These are phyloP conservation scores for Cheilosia urbana DNA, from an alignment of 2,888 invertebrate genomes.

Conservation along the genomic window DNA sequence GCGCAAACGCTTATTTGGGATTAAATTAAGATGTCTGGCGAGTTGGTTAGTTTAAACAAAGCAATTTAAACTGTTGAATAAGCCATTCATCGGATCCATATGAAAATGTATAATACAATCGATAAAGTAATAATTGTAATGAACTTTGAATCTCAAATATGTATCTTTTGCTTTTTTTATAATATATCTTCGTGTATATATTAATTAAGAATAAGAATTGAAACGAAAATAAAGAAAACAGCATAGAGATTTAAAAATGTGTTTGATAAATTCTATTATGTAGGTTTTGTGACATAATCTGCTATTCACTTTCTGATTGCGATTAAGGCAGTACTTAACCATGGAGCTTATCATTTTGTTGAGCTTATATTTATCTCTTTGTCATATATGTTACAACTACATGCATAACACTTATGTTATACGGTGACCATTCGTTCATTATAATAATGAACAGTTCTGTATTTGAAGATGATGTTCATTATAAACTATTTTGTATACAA, in stretches of 20 bases:
- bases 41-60: conserved; percentile 9
- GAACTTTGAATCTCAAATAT: conserved; percentile 50
- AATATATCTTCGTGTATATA: neutral
- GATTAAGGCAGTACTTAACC: conserved; percentile 4
- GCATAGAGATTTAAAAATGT: conserved; percentile 38
- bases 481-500: too few relatives aligned
- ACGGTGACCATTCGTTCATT: too few relatives aligned
- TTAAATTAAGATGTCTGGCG: neutral
- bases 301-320: conserved; percentile 60
- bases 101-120: conserved; percentile 24
- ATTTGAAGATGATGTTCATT: too few relatives aligned
- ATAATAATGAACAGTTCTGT: too few relatives aligned
- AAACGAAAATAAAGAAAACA: conserved; percentile 16
- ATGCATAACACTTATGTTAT: too few relatives aligned
- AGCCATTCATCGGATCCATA: conserved; percentile 20
- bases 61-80: conserved; percentile 25
- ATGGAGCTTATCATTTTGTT: neutral
- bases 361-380: neutral
- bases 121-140: conserved; percentile 28
- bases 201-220: conserved; percentile 11
- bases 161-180: conserved; percentile 44
- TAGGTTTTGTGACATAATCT: conserved; percentile 38
- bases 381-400: too few relatives aligned
- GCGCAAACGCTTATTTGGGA: conserved; percentile 4
- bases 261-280: conserved; percentile 39